Evolutionary conservation across 1,140 invertebrate species (phyloP), one percentile per base, ranked within the genome.

Genomic region (Orius insidiosus): DNA sequence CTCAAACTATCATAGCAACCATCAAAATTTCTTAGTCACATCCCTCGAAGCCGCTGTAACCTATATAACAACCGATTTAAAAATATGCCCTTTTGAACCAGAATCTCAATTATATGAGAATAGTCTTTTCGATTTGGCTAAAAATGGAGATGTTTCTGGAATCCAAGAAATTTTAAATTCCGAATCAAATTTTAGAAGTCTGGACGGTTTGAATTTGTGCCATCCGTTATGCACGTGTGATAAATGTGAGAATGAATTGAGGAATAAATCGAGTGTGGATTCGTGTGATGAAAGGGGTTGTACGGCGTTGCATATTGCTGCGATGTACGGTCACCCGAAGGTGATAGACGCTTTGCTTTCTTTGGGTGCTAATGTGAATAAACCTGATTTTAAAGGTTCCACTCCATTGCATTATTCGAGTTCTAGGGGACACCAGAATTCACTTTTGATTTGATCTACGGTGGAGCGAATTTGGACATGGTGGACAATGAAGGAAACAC

Each of bases 151-250:
- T 54, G 56, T 56, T 48, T 64, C 66, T 24, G 51, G 62, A 67
- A 55, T 61, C 71, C 0, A 59, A 68, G 56, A 52, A 56, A 16
- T 60, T 72, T 43, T 56, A 72, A 46, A 59, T 63, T 44, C 60
- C 58, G 55, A 69, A 68, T 54, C 37, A 47, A 30, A 41, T 39
- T 39, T 13, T 11, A 35, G 42, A 5, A 39, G 31, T 16, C 37
- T 9, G 24, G 45, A 41, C 11, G 46, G 1, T 31, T 50, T 48
- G 16, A 52, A 45, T 47, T 58, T 75, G 3, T 78, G 76, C 54
- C 85, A 89, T 66, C 85, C 85, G 2, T 61, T 89, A 31, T 89
- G 85, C 59, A 68, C 68, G 10, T 89, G 85, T 62, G 72, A 76
- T 48, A 73, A 70, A 43, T 89, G 85, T 63, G 69, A 75, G 49